Conservation (phyloP, 2,797 vertebrate species). For the Trematocara caparti region DNA sequence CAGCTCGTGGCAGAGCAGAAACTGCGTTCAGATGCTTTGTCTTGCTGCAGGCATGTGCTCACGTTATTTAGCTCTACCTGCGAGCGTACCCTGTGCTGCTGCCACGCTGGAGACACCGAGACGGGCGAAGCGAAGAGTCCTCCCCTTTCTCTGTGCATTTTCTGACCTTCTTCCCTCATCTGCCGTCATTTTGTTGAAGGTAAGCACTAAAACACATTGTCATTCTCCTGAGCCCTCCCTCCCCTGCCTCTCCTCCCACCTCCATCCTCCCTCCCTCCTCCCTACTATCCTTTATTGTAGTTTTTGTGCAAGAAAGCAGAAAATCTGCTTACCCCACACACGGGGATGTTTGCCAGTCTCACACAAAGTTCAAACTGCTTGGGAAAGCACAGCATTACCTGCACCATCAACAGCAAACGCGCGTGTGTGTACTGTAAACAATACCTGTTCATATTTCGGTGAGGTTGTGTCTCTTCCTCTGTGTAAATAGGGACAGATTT, state of each 20-base stretch:
- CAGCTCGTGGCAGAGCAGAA: neutral
- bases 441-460: slow-evolving; percentile 17
- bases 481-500: slow-evolving; percentile 10
- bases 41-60: neutral
- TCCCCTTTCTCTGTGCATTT: neutral
- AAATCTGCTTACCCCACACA: slow-evolving; percentile 73
- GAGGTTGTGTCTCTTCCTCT: neutral
- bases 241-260: neutral
- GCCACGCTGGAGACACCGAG: neutral
- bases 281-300: slow-evolving; percentile 51
- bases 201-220: slow-evolving; percentile 39
- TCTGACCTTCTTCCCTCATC: slow-evolving; percentile 18
- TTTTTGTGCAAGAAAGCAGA: slow-evolving; percentile 66
- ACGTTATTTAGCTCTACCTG: neutral
- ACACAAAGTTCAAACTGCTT: slow-evolving; percentile 66
- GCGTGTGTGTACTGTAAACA: slow-evolving; percentile 40
- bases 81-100: neutral
- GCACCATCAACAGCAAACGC: slow-evolving; percentile 46
- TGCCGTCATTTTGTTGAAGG: slow-evolving; percentile 17
- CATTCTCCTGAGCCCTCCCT: slow-evolving; percentile 11
- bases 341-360: slow-evolving; percentile 57
- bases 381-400: slow-evolving; percentile 61
- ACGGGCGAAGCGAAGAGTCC: neutral
- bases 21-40: neutral
- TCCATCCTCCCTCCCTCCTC: neutral